phyloP scores from a whole-genome alignment of 2,888 invertebrate genomes.

The Stenolophus ochropezus region DNA sequence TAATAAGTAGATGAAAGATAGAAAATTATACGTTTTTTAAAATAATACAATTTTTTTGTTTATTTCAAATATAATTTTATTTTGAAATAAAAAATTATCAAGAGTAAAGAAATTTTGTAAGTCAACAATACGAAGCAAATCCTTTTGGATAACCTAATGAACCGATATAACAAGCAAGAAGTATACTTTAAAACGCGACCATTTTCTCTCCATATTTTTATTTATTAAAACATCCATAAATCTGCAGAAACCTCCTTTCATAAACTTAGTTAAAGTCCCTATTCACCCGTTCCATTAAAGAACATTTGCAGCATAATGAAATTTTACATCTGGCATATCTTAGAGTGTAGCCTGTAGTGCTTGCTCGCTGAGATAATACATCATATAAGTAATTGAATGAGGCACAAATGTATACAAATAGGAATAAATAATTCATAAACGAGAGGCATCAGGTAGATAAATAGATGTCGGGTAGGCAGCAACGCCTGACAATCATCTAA shows the following conservation, averaged over 20 bases:
- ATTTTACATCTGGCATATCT: neutral
- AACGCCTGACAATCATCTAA: conserved; percentile 52
- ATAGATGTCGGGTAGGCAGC: conserved; percentile 9
- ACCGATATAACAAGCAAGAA: neutral
- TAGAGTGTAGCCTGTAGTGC: neutral
- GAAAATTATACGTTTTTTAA: no score
- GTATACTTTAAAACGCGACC: neutral
- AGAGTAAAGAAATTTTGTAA: no score
- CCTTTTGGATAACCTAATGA: neutral
- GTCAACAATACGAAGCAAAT: neutral
- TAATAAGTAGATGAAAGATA: no score
- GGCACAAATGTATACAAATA: conserved; percentile 22
- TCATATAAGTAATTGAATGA: conserved; percentile 15
- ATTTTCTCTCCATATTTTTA: neutral
- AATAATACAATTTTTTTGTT: no score
- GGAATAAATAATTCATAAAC: conserved; percentile 29
- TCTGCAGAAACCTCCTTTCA: neutral
- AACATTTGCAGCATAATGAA: neutral
- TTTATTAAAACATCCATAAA: neutral
- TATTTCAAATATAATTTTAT: no score
- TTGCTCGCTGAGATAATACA: neutral
- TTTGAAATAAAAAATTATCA: no score
- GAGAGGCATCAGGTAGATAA: neutral
- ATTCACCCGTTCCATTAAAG: neutral
- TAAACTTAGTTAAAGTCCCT: neutral